Conservation (phyloP, 2,888 invertebrate genomes). For the Rosalia funebris region DNA sequence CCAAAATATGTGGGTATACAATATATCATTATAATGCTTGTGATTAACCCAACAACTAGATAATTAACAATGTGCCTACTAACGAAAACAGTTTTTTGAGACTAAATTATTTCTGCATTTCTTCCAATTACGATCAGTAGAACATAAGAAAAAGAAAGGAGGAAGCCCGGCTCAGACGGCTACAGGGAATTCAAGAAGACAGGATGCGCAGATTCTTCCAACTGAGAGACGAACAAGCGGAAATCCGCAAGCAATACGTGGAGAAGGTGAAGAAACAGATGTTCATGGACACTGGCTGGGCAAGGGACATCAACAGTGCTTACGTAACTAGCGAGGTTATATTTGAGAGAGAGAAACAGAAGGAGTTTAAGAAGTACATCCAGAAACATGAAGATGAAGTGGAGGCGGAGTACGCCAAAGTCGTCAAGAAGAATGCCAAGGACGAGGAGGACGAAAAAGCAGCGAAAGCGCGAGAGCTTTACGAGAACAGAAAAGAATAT, state of each 20-base stretch:
- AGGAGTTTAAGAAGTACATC: constrained; percentile 53
- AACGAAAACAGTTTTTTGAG: too few relatives aligned
- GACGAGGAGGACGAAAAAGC: constrained; percentile 50
- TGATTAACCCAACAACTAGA: too few relatives aligned
- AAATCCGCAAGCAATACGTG: constrained; percentile 50
- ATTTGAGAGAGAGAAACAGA: constrained; percentile 57
- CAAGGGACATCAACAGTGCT: constrained; percentile 56
- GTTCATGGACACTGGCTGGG: constrained; percentile 53
- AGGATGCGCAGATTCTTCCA: constrained; percentile 42
- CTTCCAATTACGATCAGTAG: too few relatives aligned
- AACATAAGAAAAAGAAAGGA: constrained; percentile 50
- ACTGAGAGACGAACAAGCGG: constrained; percentile 49
- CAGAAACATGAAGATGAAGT: constrained; percentile 55
- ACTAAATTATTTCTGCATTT: too few relatives aligned
- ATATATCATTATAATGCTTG: too few relatives aligned
- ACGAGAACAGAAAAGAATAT: constrained; percentile 46
- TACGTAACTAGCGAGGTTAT: constrained; percentile 55
- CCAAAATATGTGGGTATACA: too few relatives aligned
- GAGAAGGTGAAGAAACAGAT: constrained; percentile 52
- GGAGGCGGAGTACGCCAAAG: constrained; percentile 48
- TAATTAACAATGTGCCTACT: too few relatives aligned
- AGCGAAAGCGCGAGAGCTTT: constrained; percentile 43
- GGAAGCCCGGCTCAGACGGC: constrained; percentile 41
- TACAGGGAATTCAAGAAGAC: constrained; percentile 47
- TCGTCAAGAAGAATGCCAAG: constrained; percentile 47